Percentiles rank a stretch among this genome's conserved stretches.
phyloP scores from a whole-genome alignment of 1,140 invertebrate species.

The Diachasmimorpha longicaudata region DNA sequence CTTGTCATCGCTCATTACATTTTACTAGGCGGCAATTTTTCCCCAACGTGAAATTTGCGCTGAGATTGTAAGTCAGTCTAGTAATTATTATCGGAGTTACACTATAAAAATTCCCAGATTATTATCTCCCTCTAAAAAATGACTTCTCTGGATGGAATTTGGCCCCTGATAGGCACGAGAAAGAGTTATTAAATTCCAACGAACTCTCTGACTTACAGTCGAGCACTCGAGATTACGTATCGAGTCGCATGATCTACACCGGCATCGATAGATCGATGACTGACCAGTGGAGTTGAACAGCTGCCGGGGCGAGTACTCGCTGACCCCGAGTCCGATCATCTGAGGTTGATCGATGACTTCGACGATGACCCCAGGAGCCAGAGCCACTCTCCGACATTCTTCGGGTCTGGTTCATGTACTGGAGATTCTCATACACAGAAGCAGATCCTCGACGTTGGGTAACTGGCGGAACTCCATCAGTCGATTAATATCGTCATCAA shows the following conservation, averaged over 20 bases:
- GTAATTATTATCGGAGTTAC: no score
- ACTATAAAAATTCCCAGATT: no score
- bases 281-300: conserved; percentile 48
- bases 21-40: no score
- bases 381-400: conserved; percentile 43
- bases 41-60: no score
- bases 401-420: conserved; percentile 29
- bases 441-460: not conserved
- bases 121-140: no score
- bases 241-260: conserved; percentile 41
- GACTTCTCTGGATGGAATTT: no score
- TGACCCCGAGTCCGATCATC: conserved; percentile 39
- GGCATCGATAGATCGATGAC: conserved; percentile 55
- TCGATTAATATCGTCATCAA: not conserved
- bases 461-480: not conserved
- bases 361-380: conserved; percentile 48
- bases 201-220: no score
- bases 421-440: not conserved
- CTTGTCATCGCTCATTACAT: no score
- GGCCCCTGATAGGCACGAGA: no score
- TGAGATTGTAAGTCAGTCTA: no score
- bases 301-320: conserved; percentile 36
- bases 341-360: conserved; percentile 55
- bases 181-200: no score
- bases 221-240: not conserved